A percentile compares a stretch with the other conserved stretches of the same genome.
These are phyloP conservation scores for Ianthella basta DNA, from an alignment of 37 sponge, comb jelly and placozoan genomes.

Conservation along the genomic window DNA sequence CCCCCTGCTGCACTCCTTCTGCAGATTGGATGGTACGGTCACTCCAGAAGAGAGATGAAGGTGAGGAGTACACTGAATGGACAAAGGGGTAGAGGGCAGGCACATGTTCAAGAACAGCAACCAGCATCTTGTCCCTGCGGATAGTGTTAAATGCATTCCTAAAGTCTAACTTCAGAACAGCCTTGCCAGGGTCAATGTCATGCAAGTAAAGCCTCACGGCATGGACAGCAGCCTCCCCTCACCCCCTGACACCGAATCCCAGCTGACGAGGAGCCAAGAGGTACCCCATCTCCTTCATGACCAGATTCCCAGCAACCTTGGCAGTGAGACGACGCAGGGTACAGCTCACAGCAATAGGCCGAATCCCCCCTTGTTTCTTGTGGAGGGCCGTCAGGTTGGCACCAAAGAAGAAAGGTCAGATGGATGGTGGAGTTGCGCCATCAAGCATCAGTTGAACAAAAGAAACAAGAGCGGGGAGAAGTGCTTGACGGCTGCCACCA, in stretches of 20 bases:
- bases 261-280: slow-evolving; percentile 2
- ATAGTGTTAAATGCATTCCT: background rate
- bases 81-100: background rate
- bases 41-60: slow-evolving; percentile 6
- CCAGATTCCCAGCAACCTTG: slow-evolving; percentile 8
- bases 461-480: slow-evolving; percentile 33
- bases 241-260: background rate
- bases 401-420: slow-evolving; percentile 32
- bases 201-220: background rate
- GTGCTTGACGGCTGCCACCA: slow-evolving; percentile 12
- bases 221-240: slow-evolving; percentile 7
- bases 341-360: slow-evolving; percentile 4
- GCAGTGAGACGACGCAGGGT: slow-evolving; percentile 24
- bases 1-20: too few relatives aligned
- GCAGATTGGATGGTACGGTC: too few relatives aligned
- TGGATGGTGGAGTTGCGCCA: slow-evolving; percentile 13
- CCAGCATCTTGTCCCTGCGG: background rate
- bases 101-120: background rate
- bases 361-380: slow-evolving; percentile 17
- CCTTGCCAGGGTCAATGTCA: slow-evolving; percentile 2
- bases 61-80: background rate
- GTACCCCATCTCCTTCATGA: slow-evolving; percentile 11
- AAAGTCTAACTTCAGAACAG: background rate
- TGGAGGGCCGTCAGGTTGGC: slow-evolving; percentile 23
- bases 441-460: slow-evolving; percentile 32